These are phyloP conservation scores for Prochilodus magdalenae DNA, from an alignment of 2,113 vertebrate species.

Conservation along the genomic window DNA sequence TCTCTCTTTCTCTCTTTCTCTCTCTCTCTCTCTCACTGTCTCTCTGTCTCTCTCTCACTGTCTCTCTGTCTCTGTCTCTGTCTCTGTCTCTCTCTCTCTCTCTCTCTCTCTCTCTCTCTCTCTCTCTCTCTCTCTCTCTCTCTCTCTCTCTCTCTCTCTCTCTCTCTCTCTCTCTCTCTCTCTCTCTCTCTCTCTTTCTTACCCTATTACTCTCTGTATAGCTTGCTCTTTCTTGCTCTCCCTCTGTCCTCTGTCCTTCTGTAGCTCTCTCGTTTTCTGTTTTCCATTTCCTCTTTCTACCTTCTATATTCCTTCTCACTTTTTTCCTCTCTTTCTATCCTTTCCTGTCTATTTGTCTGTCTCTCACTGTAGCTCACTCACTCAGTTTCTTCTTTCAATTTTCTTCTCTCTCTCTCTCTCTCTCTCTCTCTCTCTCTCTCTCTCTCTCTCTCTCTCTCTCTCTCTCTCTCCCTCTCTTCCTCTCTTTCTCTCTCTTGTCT, in stretches of 20 bases:
- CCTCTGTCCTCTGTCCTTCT: background rate
- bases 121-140: background rate
- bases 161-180: background rate
- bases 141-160: background rate
- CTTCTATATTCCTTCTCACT: too few species aligned
- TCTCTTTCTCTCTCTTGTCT: too few species aligned
- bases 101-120: background rate
- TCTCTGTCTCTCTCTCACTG: background rate
- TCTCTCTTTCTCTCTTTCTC: background rate
- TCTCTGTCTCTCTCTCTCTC: background rate
- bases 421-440: too few species aligned
- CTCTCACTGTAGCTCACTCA: too few species aligned
- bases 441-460: too few species aligned
- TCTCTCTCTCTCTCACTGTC: background rate
- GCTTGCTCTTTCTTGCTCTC: background rate
- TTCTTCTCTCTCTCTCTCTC: too few species aligned
- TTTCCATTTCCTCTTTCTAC: constrained; percentile 70
- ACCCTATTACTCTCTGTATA: background rate
- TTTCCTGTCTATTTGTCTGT: too few species aligned
- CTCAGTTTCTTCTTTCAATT: too few species aligned
- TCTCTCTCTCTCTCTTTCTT: background rate
- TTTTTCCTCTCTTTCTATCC: constrained; percentile 74
- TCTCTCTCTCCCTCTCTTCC: too few species aligned
- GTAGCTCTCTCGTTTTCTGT: constrained; percentile 53
- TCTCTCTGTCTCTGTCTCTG: background rate